Conservation (phyloP, 2,113 vertebrate genomes). For the Periophthalmus modestus region DNA sequence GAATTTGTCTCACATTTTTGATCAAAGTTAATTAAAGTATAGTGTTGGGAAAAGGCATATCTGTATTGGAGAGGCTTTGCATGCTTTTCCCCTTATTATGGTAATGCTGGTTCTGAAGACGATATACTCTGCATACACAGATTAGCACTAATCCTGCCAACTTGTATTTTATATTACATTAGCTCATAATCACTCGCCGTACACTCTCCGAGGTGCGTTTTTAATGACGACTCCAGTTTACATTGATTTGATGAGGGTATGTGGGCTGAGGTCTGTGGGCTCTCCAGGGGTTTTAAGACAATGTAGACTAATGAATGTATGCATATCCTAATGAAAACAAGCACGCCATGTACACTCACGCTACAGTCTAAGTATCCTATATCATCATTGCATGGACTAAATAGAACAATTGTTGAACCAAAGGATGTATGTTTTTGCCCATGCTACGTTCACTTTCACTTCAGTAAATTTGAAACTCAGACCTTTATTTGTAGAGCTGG, state of each 20-base stretch:
- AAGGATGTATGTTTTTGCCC: no score
- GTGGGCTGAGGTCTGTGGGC: slow-evolving; percentile 14
- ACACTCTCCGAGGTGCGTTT: slow-evolving; percentile 48
- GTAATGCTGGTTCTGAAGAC: slow-evolving; percentile 44
- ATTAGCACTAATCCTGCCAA: slow-evolving; percentile 65
- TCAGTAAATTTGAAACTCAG: no score
- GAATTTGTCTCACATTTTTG: background rate
- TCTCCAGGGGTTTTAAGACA: slow-evolving; percentile 48
- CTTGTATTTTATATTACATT: slow-evolving; percentile 51
- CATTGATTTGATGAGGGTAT: slow-evolving; percentile 50
- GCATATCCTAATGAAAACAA: slow-evolving; percentile 16
- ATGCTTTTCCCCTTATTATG: slow-evolving; percentile 11
- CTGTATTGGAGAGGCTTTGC: background rate
- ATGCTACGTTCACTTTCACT: no score
- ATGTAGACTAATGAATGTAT: slow-evolving; percentile 49
- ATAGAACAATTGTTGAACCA: slow-evolving; percentile 4
- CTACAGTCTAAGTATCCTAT: background rate
- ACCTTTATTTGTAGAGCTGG: no score
- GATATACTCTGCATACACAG: slow-evolving; percentile 41
- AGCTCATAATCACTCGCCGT: slow-evolving; percentile 45
- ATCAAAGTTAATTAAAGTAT: background rate
- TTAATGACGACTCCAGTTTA: slow-evolving; percentile 53
- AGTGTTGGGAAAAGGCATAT: background rate
- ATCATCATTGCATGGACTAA: slow-evolving; percentile 13
- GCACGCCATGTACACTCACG: background rate